These are phyloP conservation scores for Nymphalis io DNA, from an alignment of 1,140 invertebrate species.

Conservation along the genomic window DNA sequence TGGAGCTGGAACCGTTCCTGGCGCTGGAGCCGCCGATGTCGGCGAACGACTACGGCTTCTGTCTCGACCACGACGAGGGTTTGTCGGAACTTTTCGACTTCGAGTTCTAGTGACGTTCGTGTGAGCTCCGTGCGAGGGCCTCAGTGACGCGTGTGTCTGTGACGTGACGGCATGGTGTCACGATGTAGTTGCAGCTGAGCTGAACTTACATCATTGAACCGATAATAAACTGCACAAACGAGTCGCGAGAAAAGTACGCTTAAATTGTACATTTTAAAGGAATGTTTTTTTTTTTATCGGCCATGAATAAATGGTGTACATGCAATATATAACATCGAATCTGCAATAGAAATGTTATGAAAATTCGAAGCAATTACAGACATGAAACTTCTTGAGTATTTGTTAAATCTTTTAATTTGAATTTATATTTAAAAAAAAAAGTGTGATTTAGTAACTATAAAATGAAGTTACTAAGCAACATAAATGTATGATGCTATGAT, in stretches of 20 bases:
- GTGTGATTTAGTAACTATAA: slow-evolving; percentile 6
- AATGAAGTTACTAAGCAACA: not conserved
- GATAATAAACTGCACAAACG: slow-evolving; percentile 35
- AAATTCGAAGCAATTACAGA: not conserved
- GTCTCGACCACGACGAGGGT: slow-evolving; percentile 90
- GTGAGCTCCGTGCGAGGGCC: not conserved
- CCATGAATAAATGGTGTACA: slow-evolving; percentile 24
- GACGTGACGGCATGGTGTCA: slow-evolving; percentile 27
- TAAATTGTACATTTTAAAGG: slow-evolving; percentile 32
- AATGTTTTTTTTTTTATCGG: slow-evolving; percentile 31
- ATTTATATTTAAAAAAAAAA: not conserved
- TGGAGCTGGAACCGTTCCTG: slow-evolving; percentile 86
- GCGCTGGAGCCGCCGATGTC: slow-evolving; percentile 90
- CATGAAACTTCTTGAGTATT: not conserved
- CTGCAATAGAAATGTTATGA: slow-evolving; percentile 21
- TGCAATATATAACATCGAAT: slow-evolving; percentile 41
- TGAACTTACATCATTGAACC: slow-evolving; percentile 11
- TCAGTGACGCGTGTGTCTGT: slow-evolving; percentile 16
- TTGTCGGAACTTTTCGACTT: slow-evolving; percentile 93
- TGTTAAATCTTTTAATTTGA: not conserved
- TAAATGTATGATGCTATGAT: not conserved
- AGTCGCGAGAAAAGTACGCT: slow-evolving; percentile 33
- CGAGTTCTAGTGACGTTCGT: slow-evolving; percentile 68
- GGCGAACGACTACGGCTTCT: slow-evolving; percentile 92
- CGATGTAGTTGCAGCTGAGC: slow-evolving; percentile 23